Percentiles rank a stretch among this genome's conserved stretches.
phyloP scores from a whole-genome alignment of 2,113 vertebrate genomes.

The Siphamia tubifer region DNA sequence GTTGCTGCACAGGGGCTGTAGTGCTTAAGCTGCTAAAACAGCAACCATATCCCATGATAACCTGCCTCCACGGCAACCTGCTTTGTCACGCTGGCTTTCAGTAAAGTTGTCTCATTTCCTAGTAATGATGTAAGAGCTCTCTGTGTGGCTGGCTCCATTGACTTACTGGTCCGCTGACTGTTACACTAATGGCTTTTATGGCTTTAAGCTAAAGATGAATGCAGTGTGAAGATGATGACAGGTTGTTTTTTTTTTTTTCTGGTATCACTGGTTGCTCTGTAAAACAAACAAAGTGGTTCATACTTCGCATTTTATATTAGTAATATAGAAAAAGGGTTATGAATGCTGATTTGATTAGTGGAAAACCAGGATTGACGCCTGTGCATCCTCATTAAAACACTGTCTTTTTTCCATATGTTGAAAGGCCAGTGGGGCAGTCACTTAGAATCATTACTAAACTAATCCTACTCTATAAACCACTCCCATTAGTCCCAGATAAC shows the following conservation, averaged over 20 bases:
- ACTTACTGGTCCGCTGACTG: background rate
- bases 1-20: background rate
- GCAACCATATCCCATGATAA: constrained; percentile 44
- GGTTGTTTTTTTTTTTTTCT: background rate
- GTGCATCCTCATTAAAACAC: too few species aligned
- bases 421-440: too few species aligned
- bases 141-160: background rate
- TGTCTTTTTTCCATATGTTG: too few species aligned
- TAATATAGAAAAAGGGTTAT: too few species aligned
- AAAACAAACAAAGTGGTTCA: fast-evolving
- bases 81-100: constrained; percentile 33
- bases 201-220: background rate
- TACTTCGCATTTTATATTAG: too few species aligned
- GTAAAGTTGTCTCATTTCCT: constrained; percentile 38
- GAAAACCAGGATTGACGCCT: too few species aligned
- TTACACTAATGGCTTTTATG: background rate
- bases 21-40: background rate
- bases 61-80: constrained; percentile 42
- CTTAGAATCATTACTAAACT: too few species aligned
- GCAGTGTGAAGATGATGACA: background rate
- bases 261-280: background rate
- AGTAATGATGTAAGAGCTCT: constrained; percentile 30
- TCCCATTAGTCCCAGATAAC: too few species aligned
- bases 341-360: too few species aligned
- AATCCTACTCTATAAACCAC: too few species aligned